Conservation (phyloP, 2,113 vertebrate genomes). For the Salvelinus fontinalis region DNA sequence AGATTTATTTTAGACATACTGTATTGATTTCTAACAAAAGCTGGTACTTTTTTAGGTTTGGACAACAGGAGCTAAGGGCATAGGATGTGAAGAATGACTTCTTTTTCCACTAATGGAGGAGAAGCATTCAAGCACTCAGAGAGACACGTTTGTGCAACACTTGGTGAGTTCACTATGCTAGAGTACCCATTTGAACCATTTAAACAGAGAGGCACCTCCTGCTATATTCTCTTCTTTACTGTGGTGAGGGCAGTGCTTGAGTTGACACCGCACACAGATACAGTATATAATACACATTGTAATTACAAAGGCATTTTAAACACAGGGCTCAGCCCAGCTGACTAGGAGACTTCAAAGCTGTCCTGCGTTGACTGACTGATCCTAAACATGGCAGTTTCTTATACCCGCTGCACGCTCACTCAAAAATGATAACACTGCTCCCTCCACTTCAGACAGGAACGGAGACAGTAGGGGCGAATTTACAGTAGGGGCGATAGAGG, state of each 20-base stretch:
- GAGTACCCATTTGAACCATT: conserved; percentile 25
- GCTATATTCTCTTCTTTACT: conserved; percentile 30
- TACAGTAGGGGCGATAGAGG: conserved; percentile 11
- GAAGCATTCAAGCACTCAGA: neutral
- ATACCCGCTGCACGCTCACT: conserved; percentile 37
- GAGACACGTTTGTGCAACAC: conserved; percentile 6
- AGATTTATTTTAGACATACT: neutral
- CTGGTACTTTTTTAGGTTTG: neutral
- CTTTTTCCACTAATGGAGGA: neutral
- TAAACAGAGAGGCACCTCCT: conserved; percentile 28
- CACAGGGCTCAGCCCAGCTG: conserved; percentile 69
- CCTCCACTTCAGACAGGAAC: conserved; percentile 39
- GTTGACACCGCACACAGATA: conserved; percentile 31
- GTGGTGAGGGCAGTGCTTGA: conserved; percentile 27
- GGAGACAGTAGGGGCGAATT: conserved; percentile 55
- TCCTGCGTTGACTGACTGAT: conserved; percentile 44
- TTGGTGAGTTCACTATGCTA: conserved; percentile 3
- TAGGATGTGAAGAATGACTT: neutral
- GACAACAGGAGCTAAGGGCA: neutral
- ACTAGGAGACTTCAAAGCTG: conserved; percentile 70
- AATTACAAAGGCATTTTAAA: conserved; percentile 76
- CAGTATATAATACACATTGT: conserved; percentile 42
- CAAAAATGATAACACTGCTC: conserved; percentile 30
- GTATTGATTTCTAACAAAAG: neutral
- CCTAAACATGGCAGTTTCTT: conserved; percentile 54